Conservation (phyloP, 2,888 invertebrate species). For the Lasius platythorax region DNA sequence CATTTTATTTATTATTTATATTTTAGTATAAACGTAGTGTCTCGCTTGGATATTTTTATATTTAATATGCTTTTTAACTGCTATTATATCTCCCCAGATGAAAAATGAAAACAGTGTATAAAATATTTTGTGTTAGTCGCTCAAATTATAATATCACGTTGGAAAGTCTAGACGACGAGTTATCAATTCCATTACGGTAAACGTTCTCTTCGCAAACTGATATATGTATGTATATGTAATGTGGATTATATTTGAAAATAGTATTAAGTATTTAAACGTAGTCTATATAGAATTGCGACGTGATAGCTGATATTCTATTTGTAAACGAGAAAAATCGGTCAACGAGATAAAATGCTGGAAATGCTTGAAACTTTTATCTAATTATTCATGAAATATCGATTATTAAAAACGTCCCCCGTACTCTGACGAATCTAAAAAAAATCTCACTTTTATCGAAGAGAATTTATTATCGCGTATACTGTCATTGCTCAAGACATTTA, state of each 20-base stretch:
- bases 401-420: neutral
- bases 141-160: neutral
- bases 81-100: too few relatives aligned
- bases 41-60: neutral
- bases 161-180: neutral
- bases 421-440: neutral
- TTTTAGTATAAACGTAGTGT: neutral
- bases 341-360: neutral
- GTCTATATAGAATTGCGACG: neutral
- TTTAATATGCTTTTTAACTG: neutral
- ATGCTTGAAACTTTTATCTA: slow-evolving; percentile 11
- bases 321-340: slow-evolving; percentile 8
- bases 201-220: neutral
- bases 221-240: neutral
- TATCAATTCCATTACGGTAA: slow-evolving; percentile 1
- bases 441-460: neutral
- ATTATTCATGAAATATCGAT: slow-evolving; percentile 46
- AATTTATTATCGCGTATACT: neutral
- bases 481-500: neutral
- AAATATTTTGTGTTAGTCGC: neutral
- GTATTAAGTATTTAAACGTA: slow-evolving; percentile 32
- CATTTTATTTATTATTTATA: too few relatives aligned
- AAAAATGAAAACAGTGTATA: neutral
- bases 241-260: slow-evolving; percentile 48
- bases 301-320: slow-evolving; percentile 21